A percentile compares a stretch with the other conserved stretches of the same genome.
These are phyloP conservation scores for Cardiocondyla obscurior DNA, from an alignment of 1,140 invertebrate genomes.

Conservation along the genomic window DNA sequence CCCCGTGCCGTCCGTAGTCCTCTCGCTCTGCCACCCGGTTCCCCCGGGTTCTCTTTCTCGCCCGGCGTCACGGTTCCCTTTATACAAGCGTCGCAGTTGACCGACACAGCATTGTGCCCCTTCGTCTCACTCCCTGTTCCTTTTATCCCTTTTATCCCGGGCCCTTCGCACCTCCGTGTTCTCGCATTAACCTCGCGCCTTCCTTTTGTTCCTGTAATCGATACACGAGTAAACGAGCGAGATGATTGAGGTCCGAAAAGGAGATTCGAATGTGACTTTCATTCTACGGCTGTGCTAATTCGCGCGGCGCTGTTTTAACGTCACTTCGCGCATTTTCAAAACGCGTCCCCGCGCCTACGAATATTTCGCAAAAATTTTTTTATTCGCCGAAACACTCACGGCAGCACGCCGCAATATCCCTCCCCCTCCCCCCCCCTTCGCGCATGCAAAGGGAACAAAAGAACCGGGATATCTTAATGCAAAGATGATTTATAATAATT, in stretches of 20 bases:
- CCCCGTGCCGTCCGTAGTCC: neutral
- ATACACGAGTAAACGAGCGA: constrained; percentile 47
- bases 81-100: constrained; percentile 55
- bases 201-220: constrained; percentile 54
- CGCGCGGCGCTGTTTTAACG: neutral
- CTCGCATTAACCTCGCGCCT: constrained; percentile 52
- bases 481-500: constrained; percentile 2
- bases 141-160: constrained; percentile 42
- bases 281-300: neutral
- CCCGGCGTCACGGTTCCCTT: constrained; percentile 50
- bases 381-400: neutral
- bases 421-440: no score
- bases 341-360: neutral
- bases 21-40: neutral
- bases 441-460: neutral
- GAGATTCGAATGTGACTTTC: constrained; percentile 10
- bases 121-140: constrained; percentile 43
- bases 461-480: neutral
- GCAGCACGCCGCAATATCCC: neutral
- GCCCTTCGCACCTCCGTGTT: constrained; percentile 52
- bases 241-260: constrained; percentile 37
- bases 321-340: neutral
- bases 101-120: constrained; percentile 56
- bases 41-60: constrained; percentile 20
- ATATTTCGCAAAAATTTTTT: neutral